Evolutionary conservation across 2,888 invertebrate genomes (phyloP), one percentile per base, ranked within the genome.

Genomic region (Labia minor): DNA sequence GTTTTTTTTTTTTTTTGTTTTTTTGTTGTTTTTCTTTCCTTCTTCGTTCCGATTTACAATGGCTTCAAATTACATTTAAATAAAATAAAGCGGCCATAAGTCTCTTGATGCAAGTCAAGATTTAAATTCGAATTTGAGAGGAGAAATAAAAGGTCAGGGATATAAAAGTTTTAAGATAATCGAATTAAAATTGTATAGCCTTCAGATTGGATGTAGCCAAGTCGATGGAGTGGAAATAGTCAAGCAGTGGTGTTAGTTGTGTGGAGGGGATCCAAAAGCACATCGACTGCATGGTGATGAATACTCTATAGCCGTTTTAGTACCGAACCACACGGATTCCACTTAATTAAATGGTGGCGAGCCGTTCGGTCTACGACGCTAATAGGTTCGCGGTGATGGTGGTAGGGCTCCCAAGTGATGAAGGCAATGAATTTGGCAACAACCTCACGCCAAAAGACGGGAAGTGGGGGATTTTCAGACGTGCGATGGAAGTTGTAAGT

Each of bases 311-410:
- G 49, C 49, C 49, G 49, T 16, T 49, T 49, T 49, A 49, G 49
- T 16, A 49, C 49, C 49, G 49, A 49, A 49, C 49, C 49, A 49
- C 49, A 49, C 49, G 49, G 49, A 49, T 49, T 49, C 49, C 49
- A 49, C 49, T 49, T 49, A 49, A 49, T 49, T 49, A 49, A 49
- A 49, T 49, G 49, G 49, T 49, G 49, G 49, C 49, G 49, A 49
- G 49, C 49, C 49, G 49, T 49, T 49, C 49, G 49, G 49, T 49
- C 49, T 4, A 49, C 49, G 49, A 16, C 49, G 49, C 49, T 49
- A 49, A 49, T 49, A 49, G 49, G 49, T 49, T 49, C 49, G 49
- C 49, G 49, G 49, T 49, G 49, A 49, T 49, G 49, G 49, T 49
- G 49, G 49, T 10, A 49, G 33, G 49, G 49, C 49, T 49, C 49